phyloP scores from a whole-genome alignment of 2,113 vertebrate species.

The Macquaria australasica region DNA sequence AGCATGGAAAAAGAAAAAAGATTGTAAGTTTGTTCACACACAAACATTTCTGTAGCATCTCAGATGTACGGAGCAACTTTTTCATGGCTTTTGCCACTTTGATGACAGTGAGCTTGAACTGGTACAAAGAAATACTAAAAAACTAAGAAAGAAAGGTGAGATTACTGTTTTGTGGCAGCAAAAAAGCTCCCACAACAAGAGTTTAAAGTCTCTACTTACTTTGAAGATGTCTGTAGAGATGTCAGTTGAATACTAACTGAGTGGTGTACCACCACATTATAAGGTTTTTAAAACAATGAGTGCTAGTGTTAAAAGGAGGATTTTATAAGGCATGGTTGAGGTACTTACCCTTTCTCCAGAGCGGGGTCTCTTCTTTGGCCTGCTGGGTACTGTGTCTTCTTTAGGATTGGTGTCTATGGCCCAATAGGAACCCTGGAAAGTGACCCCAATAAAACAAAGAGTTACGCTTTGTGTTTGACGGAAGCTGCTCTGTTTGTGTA shows the following conservation, averaged over 20 bases:
- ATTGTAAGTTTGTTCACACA: conserved; percentile 10
- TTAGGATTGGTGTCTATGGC: conserved; percentile 93
- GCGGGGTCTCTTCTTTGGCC: conserved; percentile 91
- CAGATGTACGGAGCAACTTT: background rate
- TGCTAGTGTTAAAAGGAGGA: background rate
- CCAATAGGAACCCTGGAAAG: conserved; percentile 90
- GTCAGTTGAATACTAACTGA: conserved; percentile 1
- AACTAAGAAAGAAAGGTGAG: background rate
- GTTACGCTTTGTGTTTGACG: background rate
- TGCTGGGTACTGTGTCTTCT: conserved; percentile 88
- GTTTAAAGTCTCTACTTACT: background rate
- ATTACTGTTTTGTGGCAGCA: background rate
- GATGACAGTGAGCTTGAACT: background rate
- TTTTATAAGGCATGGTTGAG: too few species aligned
- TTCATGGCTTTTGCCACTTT: conserved; percentile 4
- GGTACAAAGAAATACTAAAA: background rate
- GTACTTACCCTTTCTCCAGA: conserved; percentile 89
- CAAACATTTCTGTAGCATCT: conserved; percentile 3
- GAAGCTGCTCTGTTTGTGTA: background rate
- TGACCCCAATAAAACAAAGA: conserved; percentile 7
- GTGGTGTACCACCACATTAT: background rate
- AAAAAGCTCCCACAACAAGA: background rate
- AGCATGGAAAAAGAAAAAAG: background rate
- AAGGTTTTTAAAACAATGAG: background rate
- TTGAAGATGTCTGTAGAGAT: background rate